Base-by-base conservation (phyloP, 2,113 vertebrate genomes). In the Cinclus mexicanus region DNA sequence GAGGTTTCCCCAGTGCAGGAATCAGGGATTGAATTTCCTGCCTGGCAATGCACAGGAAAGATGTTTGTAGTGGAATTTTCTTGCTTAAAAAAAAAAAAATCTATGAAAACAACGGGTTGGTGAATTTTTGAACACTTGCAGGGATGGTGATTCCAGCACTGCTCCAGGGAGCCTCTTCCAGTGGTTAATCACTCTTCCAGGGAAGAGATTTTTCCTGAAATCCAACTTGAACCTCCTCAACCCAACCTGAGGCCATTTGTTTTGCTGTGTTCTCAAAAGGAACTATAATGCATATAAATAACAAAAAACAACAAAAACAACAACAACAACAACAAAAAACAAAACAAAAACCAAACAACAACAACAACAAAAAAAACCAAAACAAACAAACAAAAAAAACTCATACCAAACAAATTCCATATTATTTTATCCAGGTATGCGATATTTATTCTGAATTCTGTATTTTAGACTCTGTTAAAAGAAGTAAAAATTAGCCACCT, bases 21-120 rank as follows among this genome's bases (percentile, higher is more conserved):
- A 74, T 74, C 79, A 35, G 1, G 18, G 86, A 92, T 94, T 95
- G 78, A 63, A 93, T 93, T 86, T 69, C 63, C 88, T 83, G 71
- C n/a, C 88, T 77, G 59, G 76, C 79, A 95, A 67, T 77, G 74
- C 82, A n/a, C 83, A 92, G 71, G 26, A 74, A 59, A 55, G 75
- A 95, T 93, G 75, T 94, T 92, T 88, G 63, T 95, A 95, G 94
- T 57, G 83, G 71, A 59, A 80, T 81, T 86, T 96, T 81, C 85
- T 80, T 65, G 83, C 86, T 80, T 93, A 37, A 37, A 37, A 37
- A 37, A 37, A 37, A 37, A 90, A 94, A 92, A 92, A 93, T 86
- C 96, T 88, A 74, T 92, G 94, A 88, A 69, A 88, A 86, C 77
- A 90, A 69, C 21, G 6, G 79, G 77, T 93, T 70, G 35, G 35